Evolutionary conservation across 1,140 invertebrate species (phyloP), one percentile per base, ranked within the genome.

Genomic region (Tenebrio molitor): DNA sequence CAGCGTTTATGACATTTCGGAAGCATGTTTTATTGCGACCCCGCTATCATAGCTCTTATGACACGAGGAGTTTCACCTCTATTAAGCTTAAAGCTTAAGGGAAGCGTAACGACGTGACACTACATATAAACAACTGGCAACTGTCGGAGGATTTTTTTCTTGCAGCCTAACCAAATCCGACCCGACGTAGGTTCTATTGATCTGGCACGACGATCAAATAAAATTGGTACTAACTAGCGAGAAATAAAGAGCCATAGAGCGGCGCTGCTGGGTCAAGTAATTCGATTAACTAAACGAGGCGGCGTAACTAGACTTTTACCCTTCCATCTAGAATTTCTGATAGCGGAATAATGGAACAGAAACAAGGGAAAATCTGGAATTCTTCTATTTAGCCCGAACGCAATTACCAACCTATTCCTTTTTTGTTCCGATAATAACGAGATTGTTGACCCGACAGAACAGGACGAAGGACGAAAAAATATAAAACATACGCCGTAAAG

Each of bases 221-320:
- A 53, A 53, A 53, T 53, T 53, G 17, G 46, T 53, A 23, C 21
- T 23, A 53, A 58, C 50, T 58, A 21, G 23, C 12, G 6, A 29
- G 10, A 23, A 58, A 15, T 58, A 17, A 50, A 50, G 44, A 7
- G 16, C 44, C 44, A 50, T 50, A 25, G 50, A 29, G 50, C 50
- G 50, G n/a, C 50, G 50, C n/a, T 29, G 50, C 29, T 29, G 50
- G 50, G 50, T 58, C 50, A 58, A 58, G 50, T 58, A 29, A 58
- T 58, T 58, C 50, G 50, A 58, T 58, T 58, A 58, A 29, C 50
- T 58, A 58, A 58, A 58, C 50, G 50, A 58, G 50, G 50, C 50
- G 50, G 46, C 21, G 23, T 29, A 29, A 58, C 50, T 58, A 58
- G 7, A 58, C 50, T 58, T 58, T 58, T 58, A 58, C 50, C 23